phyloP scores from a whole-genome alignment of 2,113 vertebrate species.

The Platichthys flesus region DNA sequence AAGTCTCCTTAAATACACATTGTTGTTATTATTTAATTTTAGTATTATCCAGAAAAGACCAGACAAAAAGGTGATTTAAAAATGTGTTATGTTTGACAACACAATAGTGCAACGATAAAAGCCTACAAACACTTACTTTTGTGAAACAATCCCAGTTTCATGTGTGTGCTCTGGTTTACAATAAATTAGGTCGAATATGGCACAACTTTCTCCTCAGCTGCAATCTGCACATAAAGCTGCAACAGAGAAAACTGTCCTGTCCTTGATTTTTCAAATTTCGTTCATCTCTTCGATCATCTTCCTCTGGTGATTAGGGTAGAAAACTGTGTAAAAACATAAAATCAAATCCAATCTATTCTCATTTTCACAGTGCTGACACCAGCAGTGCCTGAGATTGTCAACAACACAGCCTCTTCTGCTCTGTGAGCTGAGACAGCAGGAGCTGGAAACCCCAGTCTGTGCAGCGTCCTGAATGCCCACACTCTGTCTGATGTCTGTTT shows the following conservation, averaged over 20 bases:
- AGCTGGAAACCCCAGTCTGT: constrained; percentile 14
- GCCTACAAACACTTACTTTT: too few species aligned
- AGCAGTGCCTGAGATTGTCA: constrained; percentile 13
- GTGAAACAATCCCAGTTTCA: too few species aligned
- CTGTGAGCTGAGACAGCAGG: constrained; percentile 41
- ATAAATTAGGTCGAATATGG: too few species aligned
- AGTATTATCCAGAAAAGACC: too few species aligned
- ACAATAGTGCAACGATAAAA: too few species aligned
- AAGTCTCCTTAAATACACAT: too few species aligned
- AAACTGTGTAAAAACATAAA: constrained; percentile 6
- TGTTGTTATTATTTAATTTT: too few species aligned
- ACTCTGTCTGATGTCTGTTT: neutral
- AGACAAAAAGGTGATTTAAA: too few species aligned
- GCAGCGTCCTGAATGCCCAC: constrained; percentile 21
- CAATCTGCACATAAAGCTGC: neutral
- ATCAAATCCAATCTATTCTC: constrained; percentile 40
- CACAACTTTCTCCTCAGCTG: neutral
- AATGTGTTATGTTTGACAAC: too few species aligned
- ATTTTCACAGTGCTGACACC: constrained; percentile 35
- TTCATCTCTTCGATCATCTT: constrained; percentile 1
- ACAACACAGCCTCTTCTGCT: neutral
- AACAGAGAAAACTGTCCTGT: constrained; percentile 8
- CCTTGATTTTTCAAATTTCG: neutral
- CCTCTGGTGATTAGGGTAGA: constrained; percentile 25
- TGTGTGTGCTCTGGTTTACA: too few species aligned